Conservation (phyloP, 1,140 invertebrate species). For the Latrodectus geometricus region DNA sequence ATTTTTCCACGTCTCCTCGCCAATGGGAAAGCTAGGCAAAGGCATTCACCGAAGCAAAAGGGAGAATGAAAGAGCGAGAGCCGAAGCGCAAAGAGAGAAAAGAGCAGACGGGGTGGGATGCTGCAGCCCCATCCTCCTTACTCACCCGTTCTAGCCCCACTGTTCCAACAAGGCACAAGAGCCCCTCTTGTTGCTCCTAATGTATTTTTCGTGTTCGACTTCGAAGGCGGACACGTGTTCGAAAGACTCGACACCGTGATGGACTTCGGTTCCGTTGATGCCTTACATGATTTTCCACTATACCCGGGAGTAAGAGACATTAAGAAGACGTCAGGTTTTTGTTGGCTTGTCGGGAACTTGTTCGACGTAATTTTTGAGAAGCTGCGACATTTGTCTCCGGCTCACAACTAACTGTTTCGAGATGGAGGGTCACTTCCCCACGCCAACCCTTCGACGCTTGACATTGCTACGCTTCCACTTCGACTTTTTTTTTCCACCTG, state of each 20-base stretch:
- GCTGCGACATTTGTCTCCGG: slow-evolving; percentile 60
- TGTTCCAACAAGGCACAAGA: background rate
- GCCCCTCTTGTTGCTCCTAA: slow-evolving; percentile 62
- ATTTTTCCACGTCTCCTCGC: slow-evolving; percentile 8
- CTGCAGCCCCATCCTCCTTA: background rate
- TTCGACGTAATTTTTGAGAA: slow-evolving; percentile 62
- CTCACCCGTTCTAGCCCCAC: slow-evolving; percentile 9
- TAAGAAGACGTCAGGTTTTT: slow-evolving; percentile 61
- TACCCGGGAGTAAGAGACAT: slow-evolving; percentile 56
- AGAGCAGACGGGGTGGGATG: slow-evolving; percentile 11
- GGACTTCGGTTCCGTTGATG: slow-evolving; percentile 42
- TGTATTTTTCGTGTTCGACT: slow-evolving; percentile 63
- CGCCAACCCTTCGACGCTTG: slow-evolving; percentile 25
- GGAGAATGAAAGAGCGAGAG: slow-evolving; percentile 11
- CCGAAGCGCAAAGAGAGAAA: slow-evolving; percentile 29
- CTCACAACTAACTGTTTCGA: slow-evolving; percentile 35
- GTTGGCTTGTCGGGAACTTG: slow-evolving; percentile 61
- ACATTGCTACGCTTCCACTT: slow-evolving; percentile 7
- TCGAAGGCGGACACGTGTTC: slow-evolving; percentile 60
- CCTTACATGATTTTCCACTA: slow-evolving; percentile 62
- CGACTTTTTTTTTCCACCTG: background rate
- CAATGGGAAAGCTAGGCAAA: background rate
- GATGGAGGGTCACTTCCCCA: slow-evolving; percentile 32
- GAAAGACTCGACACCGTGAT: slow-evolving; percentile 51
- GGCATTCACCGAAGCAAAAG: background rate